A percentile compares a stretch with the other conserved stretches of the same genome.
Conservation (phyloP, 2,113 vertebrate species). For the Oceanites oceanicus region DNA sequence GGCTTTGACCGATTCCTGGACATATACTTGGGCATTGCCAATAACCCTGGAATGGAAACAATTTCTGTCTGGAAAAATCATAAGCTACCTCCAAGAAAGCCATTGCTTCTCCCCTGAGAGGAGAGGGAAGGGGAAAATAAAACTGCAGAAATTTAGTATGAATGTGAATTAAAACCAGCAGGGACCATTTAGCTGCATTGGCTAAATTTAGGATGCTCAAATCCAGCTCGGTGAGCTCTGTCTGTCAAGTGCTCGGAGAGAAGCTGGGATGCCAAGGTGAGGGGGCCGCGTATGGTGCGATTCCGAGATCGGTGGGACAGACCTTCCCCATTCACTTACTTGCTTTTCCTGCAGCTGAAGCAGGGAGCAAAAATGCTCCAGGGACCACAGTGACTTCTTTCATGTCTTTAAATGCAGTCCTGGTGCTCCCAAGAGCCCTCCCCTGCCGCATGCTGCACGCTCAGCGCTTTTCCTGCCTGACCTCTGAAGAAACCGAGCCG, state of each 20-base stretch:
- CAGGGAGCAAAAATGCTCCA: not conserved
- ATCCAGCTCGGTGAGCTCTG: not conserved
- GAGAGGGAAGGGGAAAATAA: not conserved
- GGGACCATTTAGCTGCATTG: not conserved
- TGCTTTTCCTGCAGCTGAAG: not conserved
- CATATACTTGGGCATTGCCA: not conserved
- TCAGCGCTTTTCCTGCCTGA: not conserved
- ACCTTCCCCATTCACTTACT: not conserved
- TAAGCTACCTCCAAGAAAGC: conserved; percentile 30
- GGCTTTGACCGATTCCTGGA: conserved; percentile 24
- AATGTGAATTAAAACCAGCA: not conserved
- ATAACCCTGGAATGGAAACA: conserved; percentile 40
- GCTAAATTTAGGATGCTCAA: not conserved
- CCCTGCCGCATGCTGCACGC: not conserved
- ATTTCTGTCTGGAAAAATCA: conserved; percentile 51
- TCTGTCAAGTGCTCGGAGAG: not conserved
- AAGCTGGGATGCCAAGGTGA: not conserved
- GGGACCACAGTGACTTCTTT: not conserved
- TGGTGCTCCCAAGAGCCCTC: not conserved
- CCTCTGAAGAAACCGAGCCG: not conserved
- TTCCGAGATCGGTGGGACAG: not conserved
- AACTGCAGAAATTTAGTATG: not conserved
- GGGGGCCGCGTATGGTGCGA: accelerated
- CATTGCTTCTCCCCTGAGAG: conserved; percentile 10
- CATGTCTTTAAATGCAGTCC: not conserved